Base-by-base conservation (phyloP, 2,888 invertebrate species). In the Diarsia brunnea region DNA sequence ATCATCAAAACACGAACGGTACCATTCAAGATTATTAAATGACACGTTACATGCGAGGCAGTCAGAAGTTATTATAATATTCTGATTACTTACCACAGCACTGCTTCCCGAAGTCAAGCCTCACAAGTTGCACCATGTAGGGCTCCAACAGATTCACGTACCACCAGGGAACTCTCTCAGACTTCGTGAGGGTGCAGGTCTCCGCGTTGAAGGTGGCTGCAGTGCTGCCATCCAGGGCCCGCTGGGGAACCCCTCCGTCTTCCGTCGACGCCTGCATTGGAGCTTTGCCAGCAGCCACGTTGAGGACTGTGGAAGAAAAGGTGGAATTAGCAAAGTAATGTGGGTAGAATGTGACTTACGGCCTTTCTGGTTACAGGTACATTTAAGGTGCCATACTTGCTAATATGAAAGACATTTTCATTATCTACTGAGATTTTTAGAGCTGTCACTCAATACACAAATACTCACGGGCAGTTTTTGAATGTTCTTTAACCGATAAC, bases 71-170 rank as follows among this genome's bases (percentile, higher is more conserved):
- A 27, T 27, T 16, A 61, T 60, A 31, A 38, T 38, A 61, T 63
- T 63, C n/a, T 2, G n/a, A 43, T n/a, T 83, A 38, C 98, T 98
- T 95, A 98, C 99, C 98, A 93, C 99, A 99, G 91, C 99, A 99
- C 38, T 98, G 97, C 93, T 98, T 98, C 80, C 99, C 99, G 91
- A 99, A 99, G 96, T 99, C 99, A 78, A 99, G 96, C 64, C 99
- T 97, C 45, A 99, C 99, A 78, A 99, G 97, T 93, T 99, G 99
- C 79, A 99, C 99, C 98, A 99, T 99, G 94, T 99, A 99, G 0
- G 99, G 99, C 92, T 99, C 99, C 81, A 99, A 97, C 1, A 99
- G 97, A 95, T 99, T 99, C 89, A 99, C 99, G 95, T 99, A 99
- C 99, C 99, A 99, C 99, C 99, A 99, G 4, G 99, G 99, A 47